Percentiles rank a stretch among this genome's conserved stretches.
These are phyloP conservation scores for Drosophila prostipennis DNA, from an alignment of 2,888 invertebrate genomes.

Conservation along the genomic window DNA sequence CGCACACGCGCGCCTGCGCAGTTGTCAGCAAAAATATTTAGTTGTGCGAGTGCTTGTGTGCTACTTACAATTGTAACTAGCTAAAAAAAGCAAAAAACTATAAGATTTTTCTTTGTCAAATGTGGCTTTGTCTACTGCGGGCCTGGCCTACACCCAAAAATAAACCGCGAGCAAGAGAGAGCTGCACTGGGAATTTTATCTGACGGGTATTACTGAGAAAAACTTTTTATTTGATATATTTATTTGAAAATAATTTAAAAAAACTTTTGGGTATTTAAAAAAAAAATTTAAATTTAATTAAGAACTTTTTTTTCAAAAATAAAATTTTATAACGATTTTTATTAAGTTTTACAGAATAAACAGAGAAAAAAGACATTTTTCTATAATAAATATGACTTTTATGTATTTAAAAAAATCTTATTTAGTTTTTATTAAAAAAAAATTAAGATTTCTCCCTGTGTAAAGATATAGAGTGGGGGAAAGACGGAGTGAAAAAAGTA, in stretches of 20 bases:
- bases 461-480: slow-evolving; percentile 8
- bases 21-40: slow-evolving; percentile 45
- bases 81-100: slow-evolving; percentile 45
- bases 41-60: slow-evolving; percentile 50
- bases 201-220: too few relatives aligned
- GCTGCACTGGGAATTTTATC: slow-evolving; percentile 20
- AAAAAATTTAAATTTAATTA: too few relatives aligned
- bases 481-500: slow-evolving; percentile 50
- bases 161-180: slow-evolving; percentile 16
- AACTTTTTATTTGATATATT: too few relatives aligned
- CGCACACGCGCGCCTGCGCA: slow-evolving; percentile 79
- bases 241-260: too few relatives aligned
- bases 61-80: slow-evolving; percentile 79
- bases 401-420: too few relatives aligned
- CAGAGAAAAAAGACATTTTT: too few relatives aligned
- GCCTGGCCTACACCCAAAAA: slow-evolving; percentile 74
- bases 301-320: too few relatives aligned
- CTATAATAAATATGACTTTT: too few relatives aligned
- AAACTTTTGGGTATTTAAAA: too few relatives aligned
- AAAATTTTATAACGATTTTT: too few relatives aligned
- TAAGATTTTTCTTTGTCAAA: slow-evolving; percentile 63
- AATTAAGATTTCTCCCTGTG: neutral
- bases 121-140: slow-evolving; percentile 72
- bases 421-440: too few relatives aligned
- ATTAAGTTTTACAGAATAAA: too few relatives aligned